phyloP scores from a whole-genome alignment of 2,888 invertebrate species.

The Hemistola chrysoprasaria region DNA sequence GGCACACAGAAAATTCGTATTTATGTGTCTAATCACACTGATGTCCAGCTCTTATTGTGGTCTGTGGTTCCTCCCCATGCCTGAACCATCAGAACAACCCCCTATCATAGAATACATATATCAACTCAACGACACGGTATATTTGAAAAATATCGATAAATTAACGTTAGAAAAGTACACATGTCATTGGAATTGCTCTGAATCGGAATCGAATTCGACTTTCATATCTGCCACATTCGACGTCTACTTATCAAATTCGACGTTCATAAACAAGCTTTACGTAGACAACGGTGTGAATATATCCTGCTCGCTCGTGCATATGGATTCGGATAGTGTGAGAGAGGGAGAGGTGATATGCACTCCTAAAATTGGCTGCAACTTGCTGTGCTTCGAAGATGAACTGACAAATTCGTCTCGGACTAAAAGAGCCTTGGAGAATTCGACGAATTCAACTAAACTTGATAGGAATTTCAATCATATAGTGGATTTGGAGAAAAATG shows the following conservation, averaged over 20 bases:
- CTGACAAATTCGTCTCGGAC: conserved; percentile 10
- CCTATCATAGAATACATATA: conserved; percentile 38
- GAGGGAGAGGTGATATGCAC: conserved; percentile 51
- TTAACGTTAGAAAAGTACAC: conserved; percentile 49
- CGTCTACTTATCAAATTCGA: conserved; percentile 56
- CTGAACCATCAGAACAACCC: conserved; percentile 29
- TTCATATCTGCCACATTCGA: conserved; percentile 46
- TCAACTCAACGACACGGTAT: conserved; percentile 61
- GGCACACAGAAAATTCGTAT: conserved; percentile 86
- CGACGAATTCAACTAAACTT: too few species aligned
- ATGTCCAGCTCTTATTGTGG: conserved; percentile 87
- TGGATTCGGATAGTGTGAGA: conserved; percentile 50
- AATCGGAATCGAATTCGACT: too few species aligned
- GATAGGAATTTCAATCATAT: conserved; percentile 1
- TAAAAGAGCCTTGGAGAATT: conserved; percentile 23
- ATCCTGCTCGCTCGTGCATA: conserved; percentile 57
- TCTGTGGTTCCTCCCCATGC: conserved; percentile 84
- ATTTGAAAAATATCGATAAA: conserved; percentile 43
- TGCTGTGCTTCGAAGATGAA: conserved; percentile 60
- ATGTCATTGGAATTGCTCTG: conserved; percentile 67
- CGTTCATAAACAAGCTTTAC: conserved; percentile 56
- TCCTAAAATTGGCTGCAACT: conserved; percentile 53
- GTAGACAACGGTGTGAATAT: conserved; percentile 48
- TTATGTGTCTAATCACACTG: conserved; percentile 83
- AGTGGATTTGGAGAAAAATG: too few species aligned